Evolutionary conservation across 2,797 vertebrate species (phyloP).

Genomic region (Chiloscyllium punctatum): DNA sequence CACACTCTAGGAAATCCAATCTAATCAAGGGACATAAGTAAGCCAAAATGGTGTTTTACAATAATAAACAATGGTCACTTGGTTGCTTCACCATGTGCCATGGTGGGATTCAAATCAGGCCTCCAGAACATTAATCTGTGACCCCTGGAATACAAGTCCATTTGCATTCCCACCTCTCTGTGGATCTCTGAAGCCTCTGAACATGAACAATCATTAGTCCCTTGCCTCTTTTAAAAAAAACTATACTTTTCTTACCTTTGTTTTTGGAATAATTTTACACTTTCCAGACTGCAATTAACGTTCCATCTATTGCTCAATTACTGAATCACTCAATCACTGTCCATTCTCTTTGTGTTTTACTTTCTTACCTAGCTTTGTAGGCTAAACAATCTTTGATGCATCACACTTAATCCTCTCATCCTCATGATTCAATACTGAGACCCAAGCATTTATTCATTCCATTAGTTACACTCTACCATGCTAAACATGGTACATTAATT

Average conservation of each 20-base stretch:
- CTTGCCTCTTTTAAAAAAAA: background rate
- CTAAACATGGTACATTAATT: background rate
- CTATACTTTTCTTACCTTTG: background rate
- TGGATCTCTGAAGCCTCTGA: background rate
- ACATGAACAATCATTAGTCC: background rate
- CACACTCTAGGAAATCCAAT: no score
- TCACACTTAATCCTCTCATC: background rate
- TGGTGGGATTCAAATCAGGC: no score
- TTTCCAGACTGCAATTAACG: background rate
- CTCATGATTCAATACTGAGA: background rate
- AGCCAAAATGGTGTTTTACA: no score
- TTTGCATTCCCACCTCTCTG: no score
- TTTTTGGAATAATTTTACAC: background rate
- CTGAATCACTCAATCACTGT: background rate
- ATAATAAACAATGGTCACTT: no score
- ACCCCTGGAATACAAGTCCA: no score
- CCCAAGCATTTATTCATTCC: background rate
- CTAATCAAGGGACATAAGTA: no score
- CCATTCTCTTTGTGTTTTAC: background rate
- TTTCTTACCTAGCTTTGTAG: background rate
- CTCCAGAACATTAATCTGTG: no score
- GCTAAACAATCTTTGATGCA: background rate
- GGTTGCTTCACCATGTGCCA: no score
- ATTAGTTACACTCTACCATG: background rate
- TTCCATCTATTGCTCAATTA: background rate